Percentiles rank a stretch among this genome's conserved stretches.
Conservation (phyloP, 2,797 vertebrate genomes). For the Lagorchestes hirsutus region DNA sequence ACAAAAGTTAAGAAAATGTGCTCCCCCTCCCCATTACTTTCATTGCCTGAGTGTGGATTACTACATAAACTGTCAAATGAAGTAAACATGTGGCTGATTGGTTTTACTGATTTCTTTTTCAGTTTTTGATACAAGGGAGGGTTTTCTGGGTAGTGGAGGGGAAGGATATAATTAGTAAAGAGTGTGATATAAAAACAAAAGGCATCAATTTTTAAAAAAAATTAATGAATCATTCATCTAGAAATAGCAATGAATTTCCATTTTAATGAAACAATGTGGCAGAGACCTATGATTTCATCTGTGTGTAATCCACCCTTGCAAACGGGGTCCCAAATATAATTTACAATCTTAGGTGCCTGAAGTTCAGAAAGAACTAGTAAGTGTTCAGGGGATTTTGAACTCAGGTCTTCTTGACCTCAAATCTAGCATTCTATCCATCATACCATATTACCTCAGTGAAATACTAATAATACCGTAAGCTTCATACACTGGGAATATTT, state of each 20-base stretch:
- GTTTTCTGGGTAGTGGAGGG: background rate
- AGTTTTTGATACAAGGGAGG: background rate
- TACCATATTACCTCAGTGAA: background rate
- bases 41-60: background rate
- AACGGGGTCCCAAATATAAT: background rate
- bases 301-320: background rate
- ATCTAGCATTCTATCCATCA: background rate
- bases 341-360: background rate
- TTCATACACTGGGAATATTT: background rate
- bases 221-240: background rate
- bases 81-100: background rate
- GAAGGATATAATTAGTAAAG: background rate
- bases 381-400: background rate
- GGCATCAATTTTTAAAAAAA: background rate
- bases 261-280: background rate
- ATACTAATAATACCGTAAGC: background rate
- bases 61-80: background rate
- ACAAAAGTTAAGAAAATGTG: background rate
- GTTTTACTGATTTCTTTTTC: background rate
- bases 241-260: slow-evolving; percentile 47
- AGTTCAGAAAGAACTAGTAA: background rate
- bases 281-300: background rate
- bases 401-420: background rate
- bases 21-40: background rate
- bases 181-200: background rate